Evolutionary conservation across 2,113 vertebrate species (phyloP).

Genomic region (Fregata magnificens): DNA sequence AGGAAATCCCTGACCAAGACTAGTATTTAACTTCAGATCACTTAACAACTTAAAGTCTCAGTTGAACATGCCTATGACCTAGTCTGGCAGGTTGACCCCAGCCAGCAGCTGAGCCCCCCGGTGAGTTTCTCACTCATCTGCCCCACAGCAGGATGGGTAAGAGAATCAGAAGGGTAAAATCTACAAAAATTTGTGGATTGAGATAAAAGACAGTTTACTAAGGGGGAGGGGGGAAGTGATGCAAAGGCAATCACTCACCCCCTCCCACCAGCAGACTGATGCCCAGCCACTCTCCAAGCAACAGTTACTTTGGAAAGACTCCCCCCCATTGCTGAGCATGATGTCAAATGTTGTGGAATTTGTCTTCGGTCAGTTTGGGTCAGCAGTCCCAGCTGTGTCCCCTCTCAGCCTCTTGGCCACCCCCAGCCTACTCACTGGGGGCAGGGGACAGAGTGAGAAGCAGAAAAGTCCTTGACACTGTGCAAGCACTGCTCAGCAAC

Average conservation of each 20-base stretch:
- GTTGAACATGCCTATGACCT: fast-evolving
- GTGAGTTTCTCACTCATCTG: not conserved
- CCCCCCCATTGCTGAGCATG: fast-evolving
- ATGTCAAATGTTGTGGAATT: not conserved
- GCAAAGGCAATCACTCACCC: not conserved
- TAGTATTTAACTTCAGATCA: not conserved
- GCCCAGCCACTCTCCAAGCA: not conserved
- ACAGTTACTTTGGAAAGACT: not conserved
- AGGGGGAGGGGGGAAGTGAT: too few relatives aligned
- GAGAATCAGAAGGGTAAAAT: not conserved
- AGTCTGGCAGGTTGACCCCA: not conserved
- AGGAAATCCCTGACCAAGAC: not conserved
- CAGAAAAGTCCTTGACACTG: not conserved
- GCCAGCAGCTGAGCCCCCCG: not conserved
- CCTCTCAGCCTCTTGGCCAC: not conserved
- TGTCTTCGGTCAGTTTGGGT: not conserved
- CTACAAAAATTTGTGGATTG: not conserved
- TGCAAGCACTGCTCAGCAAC: not conserved
- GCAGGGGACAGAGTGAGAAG: not conserved
- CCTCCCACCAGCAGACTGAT: not conserved
- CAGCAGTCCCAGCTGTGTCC: not conserved
- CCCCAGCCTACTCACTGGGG: not conserved
- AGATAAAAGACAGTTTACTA: not conserved
- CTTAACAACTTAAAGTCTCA: not conserved
- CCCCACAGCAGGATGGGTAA: not conserved